These are phyloP conservation scores for Labeo catla DNA, from an alignment of 2,113 vertebrate genomes.

Conservation along the genomic window DNA sequence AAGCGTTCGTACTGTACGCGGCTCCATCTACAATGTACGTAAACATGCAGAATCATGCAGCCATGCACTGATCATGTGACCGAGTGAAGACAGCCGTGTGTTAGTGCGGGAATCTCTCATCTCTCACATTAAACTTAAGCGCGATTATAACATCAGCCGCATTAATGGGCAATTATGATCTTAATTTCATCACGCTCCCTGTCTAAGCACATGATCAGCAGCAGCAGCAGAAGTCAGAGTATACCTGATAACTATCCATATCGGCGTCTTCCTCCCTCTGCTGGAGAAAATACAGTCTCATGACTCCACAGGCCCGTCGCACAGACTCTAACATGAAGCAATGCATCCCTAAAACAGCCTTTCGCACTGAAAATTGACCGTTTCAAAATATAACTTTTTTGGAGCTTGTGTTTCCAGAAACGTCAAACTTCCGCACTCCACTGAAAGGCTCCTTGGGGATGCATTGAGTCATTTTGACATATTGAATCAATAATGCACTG, in stretches of 20 bases:
- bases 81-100: slow-evolving; percentile 54
- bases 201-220: slow-evolving; percentile 70
- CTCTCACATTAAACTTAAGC: background rate
- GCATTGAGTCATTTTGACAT: too few species aligned
- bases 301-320: too few species aligned
- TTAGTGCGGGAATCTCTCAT: slow-evolving; percentile 65
- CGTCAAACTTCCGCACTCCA: too few species aligned
- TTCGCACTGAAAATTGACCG: too few species aligned
- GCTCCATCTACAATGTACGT: slow-evolving; percentile 39
- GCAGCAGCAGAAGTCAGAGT: slow-evolving; percentile 81
- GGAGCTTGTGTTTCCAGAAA: too few species aligned
- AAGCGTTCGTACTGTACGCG: background rate
- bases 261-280: slow-evolving; percentile 95
- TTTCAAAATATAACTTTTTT: too few species aligned
- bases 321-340: too few species aligned
- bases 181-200: slow-evolving; percentile 34
- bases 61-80: slow-evolving; percentile 78
- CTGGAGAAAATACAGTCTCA: slow-evolving; percentile 85
- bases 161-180: background rate
- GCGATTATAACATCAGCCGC: background rate
- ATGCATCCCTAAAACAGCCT: too few species aligned
- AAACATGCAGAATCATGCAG: slow-evolving; percentile 88
- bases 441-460: too few species aligned
- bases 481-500: too few species aligned
- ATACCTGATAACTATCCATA: slow-evolving; percentile 99